Base-by-base conservation (phyloP, 2,888 invertebrate species). In the Amblyjoppa fuscipennis region DNA sequence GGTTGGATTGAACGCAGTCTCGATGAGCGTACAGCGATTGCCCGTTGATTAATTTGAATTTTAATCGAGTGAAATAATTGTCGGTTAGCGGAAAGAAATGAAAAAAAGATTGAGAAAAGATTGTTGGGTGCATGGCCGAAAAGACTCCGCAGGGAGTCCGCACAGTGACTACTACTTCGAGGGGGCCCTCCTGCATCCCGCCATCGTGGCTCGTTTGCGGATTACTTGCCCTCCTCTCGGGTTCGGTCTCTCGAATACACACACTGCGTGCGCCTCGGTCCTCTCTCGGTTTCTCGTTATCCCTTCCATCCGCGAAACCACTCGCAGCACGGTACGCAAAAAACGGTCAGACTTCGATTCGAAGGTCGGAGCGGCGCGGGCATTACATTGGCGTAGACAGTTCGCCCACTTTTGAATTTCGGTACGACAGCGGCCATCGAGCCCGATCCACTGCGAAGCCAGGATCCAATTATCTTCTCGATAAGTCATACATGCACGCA, bases 281-380 rank as follows among this genome's bases (percentile, higher is more conserved):
- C 79, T 80, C 83, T 79, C 68, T 25, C 70, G 70, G 75, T 64
- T 69, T 83, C 81, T 79, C 80, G 61, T 66, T 75, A 56, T 79
- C 66, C 71, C 81, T 75, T 71, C 83, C 83, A 75, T 79, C 78
- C 56, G 78, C 64, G 68, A 31, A 51, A 68, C 69, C n/a, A 76
- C 64, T 34, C 64, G 61, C 77, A 31, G 45, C 84, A 85, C 85
- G 89, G 88, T 84, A 91, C 89, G 91, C 90, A 64, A 92, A 93
- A 92, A 93, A 93, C 92, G 90, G 90, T 90, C 91, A 89, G 92
- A 90, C 92, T 90, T 90, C 91, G 91, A 92, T 92, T 92, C 93
- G 93, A 93, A 93, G 93, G 93, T 93, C 93, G 90, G 87, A 56
- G 81, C 85, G 64, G 77, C 82, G 82, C 90, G 87, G 87, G 89